A percentile compares a stretch with the other conserved stretches of the same genome.
phyloP scores from a whole-genome alignment of 1,140 invertebrate genomes.

The Paralvinella palmiformis region DNA sequence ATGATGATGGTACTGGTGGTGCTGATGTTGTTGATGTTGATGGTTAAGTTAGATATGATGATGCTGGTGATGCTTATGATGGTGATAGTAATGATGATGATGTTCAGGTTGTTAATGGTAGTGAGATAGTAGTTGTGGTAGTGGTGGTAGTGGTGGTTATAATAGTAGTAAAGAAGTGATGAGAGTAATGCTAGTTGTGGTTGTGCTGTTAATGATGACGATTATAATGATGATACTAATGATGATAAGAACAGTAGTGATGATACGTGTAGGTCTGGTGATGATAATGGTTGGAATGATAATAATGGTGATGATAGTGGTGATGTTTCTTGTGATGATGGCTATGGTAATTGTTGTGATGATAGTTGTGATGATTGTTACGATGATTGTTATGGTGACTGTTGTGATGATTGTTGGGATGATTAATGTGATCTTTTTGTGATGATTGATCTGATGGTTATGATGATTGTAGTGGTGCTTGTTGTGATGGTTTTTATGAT shows the following conservation, averaged over 20 bases:
- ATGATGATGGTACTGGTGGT: neutral
- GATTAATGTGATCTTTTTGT: too few relatives aligned
- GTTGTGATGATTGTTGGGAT: too few relatives aligned
- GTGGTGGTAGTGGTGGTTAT: neutral
- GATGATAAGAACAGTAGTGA: neutral
- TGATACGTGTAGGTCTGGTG: too few relatives aligned
- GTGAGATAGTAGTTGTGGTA: neutral
- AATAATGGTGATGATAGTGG: too few relatives aligned
- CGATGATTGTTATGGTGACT: too few relatives aligned
- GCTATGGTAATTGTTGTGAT: too few relatives aligned
- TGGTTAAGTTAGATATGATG: neutral
- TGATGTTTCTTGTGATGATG: too few relatives aligned
- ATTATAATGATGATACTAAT: neutral
- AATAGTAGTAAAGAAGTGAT: neutral
- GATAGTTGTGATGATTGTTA: too few relatives aligned
- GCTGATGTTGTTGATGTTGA: neutral
- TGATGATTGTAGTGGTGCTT: too few relatives aligned
- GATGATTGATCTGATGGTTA: too few relatives aligned
- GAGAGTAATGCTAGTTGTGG: neutral
- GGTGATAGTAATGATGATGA: neutral
- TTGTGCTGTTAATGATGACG: neutral
- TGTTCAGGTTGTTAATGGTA: neutral
- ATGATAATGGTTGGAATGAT: too few relatives aligned
- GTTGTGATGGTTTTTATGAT: too few relatives aligned
- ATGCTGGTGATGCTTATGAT: neutral